Conservation (phyloP, 23 tunicate genomes). For the Styela plicata region DNA sequence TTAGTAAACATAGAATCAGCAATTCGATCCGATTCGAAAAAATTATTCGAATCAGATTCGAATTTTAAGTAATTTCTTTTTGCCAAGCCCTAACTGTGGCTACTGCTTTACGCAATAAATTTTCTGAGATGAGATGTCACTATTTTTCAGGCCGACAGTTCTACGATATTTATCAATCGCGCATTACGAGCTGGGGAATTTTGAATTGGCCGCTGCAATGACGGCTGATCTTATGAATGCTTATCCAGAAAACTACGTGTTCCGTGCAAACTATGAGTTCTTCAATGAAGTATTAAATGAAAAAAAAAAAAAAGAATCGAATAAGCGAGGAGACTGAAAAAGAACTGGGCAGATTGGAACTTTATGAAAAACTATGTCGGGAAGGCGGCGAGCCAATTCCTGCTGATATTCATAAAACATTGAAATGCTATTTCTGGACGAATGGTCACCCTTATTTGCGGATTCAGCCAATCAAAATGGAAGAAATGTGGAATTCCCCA, state of each 20-base stretch:
- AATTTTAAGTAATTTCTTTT: no score
- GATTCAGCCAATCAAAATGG: conserved; percentile 74
- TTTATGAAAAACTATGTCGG: conserved; percentile 76
- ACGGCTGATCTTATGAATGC: conserved; percentile 54
- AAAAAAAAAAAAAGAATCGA: conserved; percentile 12
- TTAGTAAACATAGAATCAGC: no score
- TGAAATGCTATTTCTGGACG: conserved; percentile 82
- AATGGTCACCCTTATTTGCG: conserved; percentile 53
- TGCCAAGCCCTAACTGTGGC: no score
- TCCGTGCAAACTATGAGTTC: conserved; percentile 41
- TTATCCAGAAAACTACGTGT: conserved; percentile 38
- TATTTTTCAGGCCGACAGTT: not conserved
- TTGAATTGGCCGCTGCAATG: conserved; percentile 44
- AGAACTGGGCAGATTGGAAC: not conserved
- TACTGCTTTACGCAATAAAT: no score
- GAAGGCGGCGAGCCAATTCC: conserved; percentile 35
- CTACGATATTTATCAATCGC: conserved; percentile 62
- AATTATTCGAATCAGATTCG: no score
- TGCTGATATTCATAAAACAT: conserved; percentile 13
- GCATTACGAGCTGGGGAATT: conserved; percentile 44
- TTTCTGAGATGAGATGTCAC: no score
- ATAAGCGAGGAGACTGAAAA: not conserved
- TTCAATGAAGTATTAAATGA: conserved; percentile 28
- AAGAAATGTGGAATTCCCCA: conserved; percentile 79
- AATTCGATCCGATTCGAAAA: no score